Evolutionary conservation across 2,888 invertebrate genomes (phyloP).

Genomic region (Xestia xanthographa): DNA sequence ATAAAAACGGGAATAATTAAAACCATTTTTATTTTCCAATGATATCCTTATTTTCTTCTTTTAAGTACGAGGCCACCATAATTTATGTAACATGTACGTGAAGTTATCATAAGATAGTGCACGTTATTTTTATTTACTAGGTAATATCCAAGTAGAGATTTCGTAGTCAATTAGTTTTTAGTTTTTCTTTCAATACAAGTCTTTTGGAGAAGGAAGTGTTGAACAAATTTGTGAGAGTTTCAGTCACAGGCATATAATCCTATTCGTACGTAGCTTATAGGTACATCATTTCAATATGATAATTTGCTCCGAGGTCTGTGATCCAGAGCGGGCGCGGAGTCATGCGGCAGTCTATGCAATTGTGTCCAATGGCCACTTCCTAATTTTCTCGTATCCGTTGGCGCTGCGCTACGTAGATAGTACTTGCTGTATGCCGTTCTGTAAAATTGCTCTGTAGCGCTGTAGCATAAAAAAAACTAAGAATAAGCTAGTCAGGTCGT

Average conservation of each 20-base stretch:
- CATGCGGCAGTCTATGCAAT: slow-evolving; percentile 77
- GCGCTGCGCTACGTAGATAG: slow-evolving; percentile 24
- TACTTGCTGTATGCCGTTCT: slow-evolving; percentile 65
- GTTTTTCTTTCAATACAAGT: slow-evolving; percentile 1
- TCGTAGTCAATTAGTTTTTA: not conserved
- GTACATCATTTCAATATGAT: slow-evolving; percentile 26
- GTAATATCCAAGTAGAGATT: not conserved
- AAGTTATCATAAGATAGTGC: not conserved
- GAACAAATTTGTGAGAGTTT: not conserved
- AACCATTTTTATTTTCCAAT: not conserved
- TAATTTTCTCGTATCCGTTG: slow-evolving; percentile 89
- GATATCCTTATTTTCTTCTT: not conserved
- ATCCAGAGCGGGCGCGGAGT: slow-evolving; percentile 49
- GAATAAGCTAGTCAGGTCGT: not conserved
- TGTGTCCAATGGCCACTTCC: slow-evolving; percentile 88
- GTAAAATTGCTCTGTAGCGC: slow-evolving; percentile 16
- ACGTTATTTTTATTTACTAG: slow-evolving; percentile 5
- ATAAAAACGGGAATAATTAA: not conserved
- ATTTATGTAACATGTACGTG: not conserved
- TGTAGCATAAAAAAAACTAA: slow-evolving; percentile 5
- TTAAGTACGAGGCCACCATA: not conserved
- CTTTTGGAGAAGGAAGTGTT: slow-evolving; percentile 1
- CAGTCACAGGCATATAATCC: not conserved
- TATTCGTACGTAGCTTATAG: not conserved
- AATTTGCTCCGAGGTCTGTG: slow-evolving; percentile 41